Evolutionary conservation across 2,888 invertebrate species (phyloP).

Genomic region (Drosophila parthenogenetica): DNA sequence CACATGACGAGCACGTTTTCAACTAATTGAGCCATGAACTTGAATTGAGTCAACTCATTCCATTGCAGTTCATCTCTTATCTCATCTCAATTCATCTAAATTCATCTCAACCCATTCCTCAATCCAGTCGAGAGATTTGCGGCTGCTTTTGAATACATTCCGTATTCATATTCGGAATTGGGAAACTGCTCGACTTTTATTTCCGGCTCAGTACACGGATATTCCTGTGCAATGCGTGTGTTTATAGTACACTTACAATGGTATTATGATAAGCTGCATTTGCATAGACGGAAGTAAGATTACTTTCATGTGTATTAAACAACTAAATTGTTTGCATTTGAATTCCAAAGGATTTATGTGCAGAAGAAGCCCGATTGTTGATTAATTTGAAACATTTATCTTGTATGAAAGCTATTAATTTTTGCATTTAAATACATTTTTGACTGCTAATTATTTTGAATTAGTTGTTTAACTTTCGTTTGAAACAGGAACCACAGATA

Average conservation of each 20-base stretch:
- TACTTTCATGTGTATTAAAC: slow-evolving; percentile 2
- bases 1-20: slow-evolving; percentile 30
- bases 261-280: slow-evolving; percentile 13
- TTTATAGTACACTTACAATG: slow-evolving; percentile 5
- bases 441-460: too few relatives aligned
- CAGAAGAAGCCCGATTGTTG: not conserved
- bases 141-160: slow-evolving; percentile 7
- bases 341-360: not conserved
- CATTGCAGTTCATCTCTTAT: slow-evolving; percentile 3
- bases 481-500: too few relatives aligned
- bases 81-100: slow-evolving; percentile 20
- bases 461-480: too few relatives aligned
- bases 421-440: too few relatives aligned
- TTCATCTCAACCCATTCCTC: not conserved
- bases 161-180: slow-evolving; percentile 3
- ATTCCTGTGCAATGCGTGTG: slow-evolving; percentile 10
- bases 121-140: not conserved
- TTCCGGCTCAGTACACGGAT: slow-evolving; percentile 39
- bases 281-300: slow-evolving; percentile 10
- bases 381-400: not conserved
- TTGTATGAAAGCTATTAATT: too few relatives aligned
- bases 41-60: slow-evolving; percentile 57
- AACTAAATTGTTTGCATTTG: not conserved
- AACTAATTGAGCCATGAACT: slow-evolving; percentile 75
- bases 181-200: slow-evolving; percentile 29